phyloP scores from a whole-genome alignment of 2,113 vertebrate species.

The Suncus etruscus region DNA sequence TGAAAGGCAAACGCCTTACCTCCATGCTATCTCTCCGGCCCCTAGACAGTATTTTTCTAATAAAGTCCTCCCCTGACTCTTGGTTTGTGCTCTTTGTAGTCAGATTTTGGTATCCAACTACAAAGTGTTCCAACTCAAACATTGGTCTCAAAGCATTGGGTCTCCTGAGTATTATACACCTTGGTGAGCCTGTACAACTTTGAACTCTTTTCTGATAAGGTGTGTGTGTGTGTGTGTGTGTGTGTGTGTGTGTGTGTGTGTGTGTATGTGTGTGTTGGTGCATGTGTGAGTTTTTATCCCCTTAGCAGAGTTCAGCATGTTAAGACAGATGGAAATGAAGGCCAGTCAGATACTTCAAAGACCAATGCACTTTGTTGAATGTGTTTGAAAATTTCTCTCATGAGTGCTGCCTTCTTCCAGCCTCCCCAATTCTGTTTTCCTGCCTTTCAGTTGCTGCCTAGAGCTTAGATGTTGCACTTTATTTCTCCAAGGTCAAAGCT shows the following conservation, averaged over 20 bases:
- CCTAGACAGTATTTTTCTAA: not conserved
- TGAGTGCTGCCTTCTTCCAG: not conserved
- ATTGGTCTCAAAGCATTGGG: not conserved
- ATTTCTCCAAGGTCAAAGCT: conserved; percentile 37
- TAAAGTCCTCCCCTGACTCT: not conserved
- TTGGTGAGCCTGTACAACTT: not conserved
- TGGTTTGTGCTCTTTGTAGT: not conserved
- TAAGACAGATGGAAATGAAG: not conserved
- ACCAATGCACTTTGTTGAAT: not conserved
- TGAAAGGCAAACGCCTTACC: too few relatives aligned
- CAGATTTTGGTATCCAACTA: not conserved
- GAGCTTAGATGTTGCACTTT: not conserved
- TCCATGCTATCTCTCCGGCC: too few relatives aligned
- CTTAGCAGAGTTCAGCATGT: not conserved
- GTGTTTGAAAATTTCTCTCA: not conserved
- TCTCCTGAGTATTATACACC: not conserved
- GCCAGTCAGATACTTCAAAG: not conserved
- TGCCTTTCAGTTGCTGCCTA: not conserved
- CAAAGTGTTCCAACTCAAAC: not conserved
- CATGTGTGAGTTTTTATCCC: not conserved
- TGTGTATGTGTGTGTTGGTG: not conserved
- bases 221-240: not conserved
- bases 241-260: not conserved
- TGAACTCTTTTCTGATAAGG: not conserved
- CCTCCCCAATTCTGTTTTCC: not conserved